Conservation (phyloP, 2,113 vertebrate genomes). For the Ochotona princeps region DNA sequence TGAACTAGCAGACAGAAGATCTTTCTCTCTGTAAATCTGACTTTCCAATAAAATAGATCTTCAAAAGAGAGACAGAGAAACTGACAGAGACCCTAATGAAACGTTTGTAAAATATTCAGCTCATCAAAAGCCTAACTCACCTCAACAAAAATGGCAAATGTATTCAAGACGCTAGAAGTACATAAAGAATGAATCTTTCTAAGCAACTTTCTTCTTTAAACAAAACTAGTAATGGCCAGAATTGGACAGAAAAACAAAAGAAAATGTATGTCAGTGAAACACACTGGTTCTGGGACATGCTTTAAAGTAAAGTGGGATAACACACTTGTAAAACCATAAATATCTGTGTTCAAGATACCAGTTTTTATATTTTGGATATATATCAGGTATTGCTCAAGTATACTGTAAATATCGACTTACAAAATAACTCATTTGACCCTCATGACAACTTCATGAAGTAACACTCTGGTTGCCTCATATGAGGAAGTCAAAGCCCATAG, state of each 20-base stretch:
- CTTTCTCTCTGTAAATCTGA: too few relatives aligned
- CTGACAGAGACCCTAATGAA: neutral
- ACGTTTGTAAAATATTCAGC: constrained; percentile 29
- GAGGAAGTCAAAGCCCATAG: neutral
- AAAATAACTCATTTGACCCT: neutral
- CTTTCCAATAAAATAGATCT: too few relatives aligned
- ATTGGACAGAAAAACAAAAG: neutral
- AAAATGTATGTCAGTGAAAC: neutral
- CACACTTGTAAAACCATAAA: neutral
- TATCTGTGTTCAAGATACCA: neutral
- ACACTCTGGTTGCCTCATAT: neutral
- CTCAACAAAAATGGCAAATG: neutral
- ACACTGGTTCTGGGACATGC: neutral
- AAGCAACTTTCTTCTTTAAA: constrained; percentile 1
- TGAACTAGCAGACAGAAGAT: too few relatives aligned
- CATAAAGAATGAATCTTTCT: neutral
- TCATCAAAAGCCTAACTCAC: neutral
- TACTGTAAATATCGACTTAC: neutral
- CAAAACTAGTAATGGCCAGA: neutral
- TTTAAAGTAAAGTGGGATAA: neutral
- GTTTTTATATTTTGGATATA: neutral
- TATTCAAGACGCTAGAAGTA: neutral
- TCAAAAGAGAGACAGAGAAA: neutral
- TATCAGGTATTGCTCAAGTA: neutral
- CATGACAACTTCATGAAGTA: neutral